phyloP scores from a whole-genome alignment of 2,113 vertebrate genomes.

The Hiodon alosoides region DNA sequence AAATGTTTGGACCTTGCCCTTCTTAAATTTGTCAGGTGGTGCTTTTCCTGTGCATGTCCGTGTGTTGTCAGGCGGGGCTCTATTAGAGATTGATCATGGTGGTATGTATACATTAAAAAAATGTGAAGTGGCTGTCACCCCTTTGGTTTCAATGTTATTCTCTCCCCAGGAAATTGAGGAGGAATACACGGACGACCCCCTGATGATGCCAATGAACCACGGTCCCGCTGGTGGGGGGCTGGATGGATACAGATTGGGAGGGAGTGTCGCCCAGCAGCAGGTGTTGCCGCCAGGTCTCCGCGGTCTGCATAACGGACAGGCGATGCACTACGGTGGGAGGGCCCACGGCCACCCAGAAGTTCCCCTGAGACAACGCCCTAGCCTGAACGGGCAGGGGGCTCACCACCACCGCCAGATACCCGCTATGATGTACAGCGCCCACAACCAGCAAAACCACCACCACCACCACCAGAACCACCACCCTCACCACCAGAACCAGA shows the following conservation, averaged over 20 bases:
- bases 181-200: constrained; percentile 83
- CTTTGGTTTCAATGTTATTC: neutral
- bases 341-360: constrained; percentile 71
- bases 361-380: constrained; percentile 66
- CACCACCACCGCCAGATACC: constrained; percentile 61
- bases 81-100: too few relatives aligned
- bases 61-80: too few relatives aligned
- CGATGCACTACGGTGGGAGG: constrained; percentile 76
- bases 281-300: constrained; percentile 70
- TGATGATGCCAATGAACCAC: constrained; percentile 92
- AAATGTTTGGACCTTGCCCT: too few relatives aligned
- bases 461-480: constrained; percentile 47
- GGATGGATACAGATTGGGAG: constrained; percentile 77
- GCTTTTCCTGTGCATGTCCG: too few relatives aligned
- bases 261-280: constrained; percentile 73
- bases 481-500: constrained; percentile 44
- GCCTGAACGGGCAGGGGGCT: constrained; percentile 55
- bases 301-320: constrained; percentile 62
- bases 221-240: constrained; percentile 64
- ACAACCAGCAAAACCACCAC: constrained; percentile 64
- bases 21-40: too few relatives aligned
- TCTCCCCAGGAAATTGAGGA: neutral
- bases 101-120: too few relatives aligned
- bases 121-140: too few relatives aligned
- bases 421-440: constrained; percentile 70